Evolutionary conservation across 2,888 invertebrate genomes (phyloP), one percentile per base, ranked within the genome.

Genomic region (Catotricha subobsoleta): DNA sequence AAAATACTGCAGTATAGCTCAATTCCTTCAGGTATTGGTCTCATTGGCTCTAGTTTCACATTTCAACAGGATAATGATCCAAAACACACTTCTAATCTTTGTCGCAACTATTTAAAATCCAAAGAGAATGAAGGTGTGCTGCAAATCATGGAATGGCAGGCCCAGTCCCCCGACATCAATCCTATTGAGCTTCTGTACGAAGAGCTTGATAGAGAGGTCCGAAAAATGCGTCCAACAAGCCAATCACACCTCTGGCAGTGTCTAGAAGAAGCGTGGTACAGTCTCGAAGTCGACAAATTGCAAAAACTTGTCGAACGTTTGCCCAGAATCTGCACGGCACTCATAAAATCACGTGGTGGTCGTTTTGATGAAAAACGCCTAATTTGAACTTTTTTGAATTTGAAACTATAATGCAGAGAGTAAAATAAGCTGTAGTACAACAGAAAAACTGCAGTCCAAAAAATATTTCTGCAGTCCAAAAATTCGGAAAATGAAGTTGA

Each of bases 21-120:
- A 3, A 16, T 38, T 4, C 38, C 25, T 2, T 38, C 38, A 2
- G 38, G 38, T 9, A 16, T 27, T 15, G 13, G 28, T 16, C 18
- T 38, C 25, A 38, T 38, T 27, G 38, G 27, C 3, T 12, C 21
- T 8, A 18, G 27, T 3, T 38, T 38, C 19, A 13, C 4, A 10
- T 13, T 38, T 10, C 38, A 38, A n/a, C 38, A 38, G n/a, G 38
- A 38, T 12, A 38, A 27, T 16, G 38, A 38, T 15, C 38, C 28
- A 3, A 38, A 38, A 27, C 38, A 38, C 18, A 27, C 38, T 16
- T 25, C 38, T 6, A 38, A 16, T 16, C 7, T 27, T 12, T 16
- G 16, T 16, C 15, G 3, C 8, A 18, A 25, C 18, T 38, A 27
- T 25, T 16, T 21, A 9, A 15, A 25, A 25, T 15, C 15, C 8